Evolutionary conservation across 2,888 invertebrate genomes (phyloP), one percentile per base, ranked within the genome.

Genomic region (Pammene aurita): DNA sequence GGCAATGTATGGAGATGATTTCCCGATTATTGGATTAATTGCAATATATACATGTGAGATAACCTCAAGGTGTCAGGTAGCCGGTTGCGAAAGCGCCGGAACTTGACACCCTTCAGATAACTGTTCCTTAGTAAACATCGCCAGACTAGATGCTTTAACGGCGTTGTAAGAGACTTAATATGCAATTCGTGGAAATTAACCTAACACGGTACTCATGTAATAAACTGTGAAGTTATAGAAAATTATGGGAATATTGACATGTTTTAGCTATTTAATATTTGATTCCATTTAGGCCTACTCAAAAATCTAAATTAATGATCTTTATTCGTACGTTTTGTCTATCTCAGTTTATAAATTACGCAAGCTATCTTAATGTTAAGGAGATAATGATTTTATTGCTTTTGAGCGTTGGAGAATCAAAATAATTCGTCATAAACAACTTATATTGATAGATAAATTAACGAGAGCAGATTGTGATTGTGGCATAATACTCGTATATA

Each of bases 351-450:
- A 65, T 69, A 60, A 69, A 55, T 69, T 41, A 50, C 38, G 42
- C n/a, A 14, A 9, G 48, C 41, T 65, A 69, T 69, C 69, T 69
- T 65, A 60, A 69, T 60, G 64, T 69, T 68, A 48, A 60, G 54
- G 46, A 35, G 65, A 69, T 69, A 69, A 69, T 55, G 18, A 60
- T 63, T 65, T 65, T 58, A 69, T 65, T 48, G 54, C 69, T 44
- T 13, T 34, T 56, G 44, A 54, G 60, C 64, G 56, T 55, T 14
- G 34, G 14, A 42, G 14, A 18, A 46, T 52, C 46, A 18, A 57
- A 58, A 48, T 38, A 44, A 41, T 48, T 42, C 14, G 50, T 63
- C 48, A 67, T 50, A 62, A 67, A 57, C 50, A 67, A 63, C 34
- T 41, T 55, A 11, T 1, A 34, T 52, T 26, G 5, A n/a, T 26